Conservation (phyloP, 2,888 invertebrate genomes). For the Petrolisthes cinctipes region DNA sequence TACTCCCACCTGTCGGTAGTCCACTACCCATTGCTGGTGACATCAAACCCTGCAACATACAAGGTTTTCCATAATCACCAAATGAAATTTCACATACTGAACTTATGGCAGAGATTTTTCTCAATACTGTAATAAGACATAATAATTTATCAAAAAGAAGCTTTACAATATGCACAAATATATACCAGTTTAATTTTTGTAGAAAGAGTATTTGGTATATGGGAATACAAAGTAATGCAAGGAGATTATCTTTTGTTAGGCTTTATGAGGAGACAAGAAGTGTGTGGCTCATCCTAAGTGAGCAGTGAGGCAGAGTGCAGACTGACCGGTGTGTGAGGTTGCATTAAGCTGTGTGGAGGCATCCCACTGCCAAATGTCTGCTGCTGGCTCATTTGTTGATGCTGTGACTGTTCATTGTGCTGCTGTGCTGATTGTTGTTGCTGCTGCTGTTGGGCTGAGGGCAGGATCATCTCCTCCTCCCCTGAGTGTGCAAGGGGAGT, state of each 20-base stretch:
- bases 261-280: no score
- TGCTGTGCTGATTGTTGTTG: constrained; percentile 62
- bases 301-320: background rate
- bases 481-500: constrained; percentile 91
- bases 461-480: constrained; percentile 89
- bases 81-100: background rate
- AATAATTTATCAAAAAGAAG: no score
- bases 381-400: constrained; percentile 76
- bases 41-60: constrained; percentile 81
- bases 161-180: no score
- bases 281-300: no score
- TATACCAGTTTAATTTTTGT: no score
- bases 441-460: constrained; percentile 75
- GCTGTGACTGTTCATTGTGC: constrained; percentile 77
- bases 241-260: no score
- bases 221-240: no score
- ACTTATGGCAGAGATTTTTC: no score
- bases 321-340: constrained; percentile 88
- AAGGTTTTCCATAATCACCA: background rate
- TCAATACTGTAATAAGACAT: no score
- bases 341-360: constrained; percentile 86
- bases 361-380: constrained; percentile 72
- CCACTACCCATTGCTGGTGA: constrained; percentile 76
- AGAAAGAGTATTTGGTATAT: no score
- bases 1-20: constrained; percentile 73